Evolutionary conservation across 2,888 invertebrate species (phyloP).

Genomic region (Tenthredo amoena): DNA sequence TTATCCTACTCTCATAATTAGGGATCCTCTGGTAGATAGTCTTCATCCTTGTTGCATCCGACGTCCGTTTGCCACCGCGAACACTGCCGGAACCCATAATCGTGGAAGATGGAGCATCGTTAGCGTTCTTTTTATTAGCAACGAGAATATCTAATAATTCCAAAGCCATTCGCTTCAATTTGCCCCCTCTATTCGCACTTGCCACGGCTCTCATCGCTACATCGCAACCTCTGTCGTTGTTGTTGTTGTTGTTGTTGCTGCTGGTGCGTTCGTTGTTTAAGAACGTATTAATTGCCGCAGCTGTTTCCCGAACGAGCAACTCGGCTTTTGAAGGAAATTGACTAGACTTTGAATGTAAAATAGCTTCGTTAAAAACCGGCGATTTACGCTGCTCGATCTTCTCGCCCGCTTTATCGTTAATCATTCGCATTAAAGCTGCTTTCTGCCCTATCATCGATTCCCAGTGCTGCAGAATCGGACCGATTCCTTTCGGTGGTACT

Average conservation of each 20-base stretch:
- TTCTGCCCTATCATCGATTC: slow-evolving; percentile 22
- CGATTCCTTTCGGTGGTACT: not conserved
- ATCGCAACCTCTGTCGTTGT: not conserved
- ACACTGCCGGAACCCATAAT: not conserved
- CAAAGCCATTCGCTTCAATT: slow-evolving; percentile 55
- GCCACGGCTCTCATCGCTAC: not conserved
- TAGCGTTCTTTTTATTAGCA: not conserved
- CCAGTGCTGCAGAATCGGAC: slow-evolving; percentile 5
- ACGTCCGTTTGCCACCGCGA: not conserved
- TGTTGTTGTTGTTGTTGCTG: not conserved
- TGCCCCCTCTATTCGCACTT: slow-evolving; percentile 53
- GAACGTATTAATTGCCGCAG: not conserved
- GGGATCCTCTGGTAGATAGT: slow-evolving; percentile 2
- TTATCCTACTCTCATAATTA: not conserved
- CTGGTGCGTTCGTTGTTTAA: not conserved
- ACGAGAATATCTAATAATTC: slow-evolving; percentile 55
- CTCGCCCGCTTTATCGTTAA: slow-evolving; percentile 16
- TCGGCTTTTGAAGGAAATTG: not conserved
- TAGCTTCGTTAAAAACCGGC: not conserved
- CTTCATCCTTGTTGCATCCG: slow-evolving; percentile 7
- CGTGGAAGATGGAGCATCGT: not conserved
- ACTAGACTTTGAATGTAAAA: not conserved
- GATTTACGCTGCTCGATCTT: slow-evolving; percentile 15
- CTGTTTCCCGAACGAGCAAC: not conserved
- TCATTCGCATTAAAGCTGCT: too few species aligned